A percentile compares a stretch with the other conserved stretches of the same genome.
Conservation (phyloP, 2,113 vertebrate species). For the Atrichornis clamosus region DNA sequence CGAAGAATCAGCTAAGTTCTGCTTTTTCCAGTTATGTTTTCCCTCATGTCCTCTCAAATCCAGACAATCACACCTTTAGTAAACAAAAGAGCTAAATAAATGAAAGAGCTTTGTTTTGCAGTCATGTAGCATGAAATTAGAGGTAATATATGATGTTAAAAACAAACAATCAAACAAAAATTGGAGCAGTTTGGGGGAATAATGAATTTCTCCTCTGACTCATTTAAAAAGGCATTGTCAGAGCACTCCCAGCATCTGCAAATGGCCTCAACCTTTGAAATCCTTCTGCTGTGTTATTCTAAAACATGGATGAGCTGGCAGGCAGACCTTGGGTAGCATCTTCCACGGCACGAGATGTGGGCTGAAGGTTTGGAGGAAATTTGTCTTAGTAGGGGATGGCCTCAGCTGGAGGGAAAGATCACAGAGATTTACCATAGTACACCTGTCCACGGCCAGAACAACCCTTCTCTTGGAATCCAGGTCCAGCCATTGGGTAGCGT, state of each 20-base stretch:
- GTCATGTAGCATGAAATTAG: neutral
- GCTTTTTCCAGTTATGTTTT: neutral
- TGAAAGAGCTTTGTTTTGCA: neutral
- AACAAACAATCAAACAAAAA: neutral
- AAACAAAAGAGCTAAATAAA: neutral
- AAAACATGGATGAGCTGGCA: neutral
- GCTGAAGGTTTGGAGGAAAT: neutral
- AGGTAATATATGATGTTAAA: neutral
- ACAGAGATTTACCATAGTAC: accelerated
- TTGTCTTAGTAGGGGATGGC: neutral
- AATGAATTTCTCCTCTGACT: neutral
- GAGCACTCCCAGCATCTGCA: neutral
- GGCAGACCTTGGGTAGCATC: neutral
- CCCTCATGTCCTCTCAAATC: neutral
- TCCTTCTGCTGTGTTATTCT: neutral
- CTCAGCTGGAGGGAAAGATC: neutral
- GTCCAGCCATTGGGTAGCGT: neutral
- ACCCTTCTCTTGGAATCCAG: neutral
- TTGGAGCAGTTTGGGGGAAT: neutral
- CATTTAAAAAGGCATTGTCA: neutral
- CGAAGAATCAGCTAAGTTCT: neutral
- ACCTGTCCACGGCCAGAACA: neutral
- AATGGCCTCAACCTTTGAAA: neutral
- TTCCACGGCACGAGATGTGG: neutral
- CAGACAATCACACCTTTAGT: neutral